A percentile compares a stretch with the other conserved stretches of the same genome.
These are phyloP conservation scores for Sebastes vulpes DNA, from an alignment of 2,797 vertebrate species.

Conservation along the genomic window DNA sequence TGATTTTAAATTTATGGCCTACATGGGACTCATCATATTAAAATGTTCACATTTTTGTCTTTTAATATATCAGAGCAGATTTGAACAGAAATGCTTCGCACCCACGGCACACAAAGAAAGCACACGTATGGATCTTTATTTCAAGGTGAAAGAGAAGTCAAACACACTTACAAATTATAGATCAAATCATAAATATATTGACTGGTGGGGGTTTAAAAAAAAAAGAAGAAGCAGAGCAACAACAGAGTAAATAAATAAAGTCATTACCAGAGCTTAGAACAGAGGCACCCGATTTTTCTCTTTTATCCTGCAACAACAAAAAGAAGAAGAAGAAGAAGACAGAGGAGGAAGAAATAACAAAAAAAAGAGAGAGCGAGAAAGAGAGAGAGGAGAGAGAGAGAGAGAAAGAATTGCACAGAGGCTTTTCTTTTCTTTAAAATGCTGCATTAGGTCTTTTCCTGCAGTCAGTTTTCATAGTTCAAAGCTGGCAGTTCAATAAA, in stretches of 20 bases:
- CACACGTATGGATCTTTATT: slow-evolving; percentile 85
- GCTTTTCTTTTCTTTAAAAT: slow-evolving; percentile 95
- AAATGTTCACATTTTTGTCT: neutral
- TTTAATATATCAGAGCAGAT: neutral
- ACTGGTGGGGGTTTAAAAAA: slow-evolving; percentile 80
- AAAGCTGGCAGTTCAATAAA: slow-evolving; percentile 99
- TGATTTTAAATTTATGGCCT: neutral
- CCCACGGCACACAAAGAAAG: slow-evolving; percentile 7
- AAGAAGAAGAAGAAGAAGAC: slow-evolving; percentile 79
- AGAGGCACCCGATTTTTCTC: slow-evolving; percentile 90
- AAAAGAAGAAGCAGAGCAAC: slow-evolving; percentile 13
- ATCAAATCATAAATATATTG: slow-evolving; percentile 91
- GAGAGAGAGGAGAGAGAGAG: slow-evolving; percentile 85
- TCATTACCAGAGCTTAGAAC: slow-evolving; percentile 95
- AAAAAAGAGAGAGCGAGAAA: slow-evolving; percentile 86
- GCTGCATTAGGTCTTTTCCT: slow-evolving; percentile 93
- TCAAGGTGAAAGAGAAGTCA: slow-evolving; percentile 94
- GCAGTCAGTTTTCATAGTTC: slow-evolving; percentile 99
- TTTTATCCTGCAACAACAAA: slow-evolving; percentile 93
- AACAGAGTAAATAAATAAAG: slow-evolving; percentile 89
- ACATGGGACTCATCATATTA: neutral
- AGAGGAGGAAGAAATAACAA: slow-evolving; percentile 88
- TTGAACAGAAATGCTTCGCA: neutral
- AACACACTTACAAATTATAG: slow-evolving; percentile 90
- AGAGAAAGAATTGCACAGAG: slow-evolving; percentile 91